phyloP scores from a whole-genome alignment of 1,140 invertebrate genomes.

The Periplaneta americana region DNA sequence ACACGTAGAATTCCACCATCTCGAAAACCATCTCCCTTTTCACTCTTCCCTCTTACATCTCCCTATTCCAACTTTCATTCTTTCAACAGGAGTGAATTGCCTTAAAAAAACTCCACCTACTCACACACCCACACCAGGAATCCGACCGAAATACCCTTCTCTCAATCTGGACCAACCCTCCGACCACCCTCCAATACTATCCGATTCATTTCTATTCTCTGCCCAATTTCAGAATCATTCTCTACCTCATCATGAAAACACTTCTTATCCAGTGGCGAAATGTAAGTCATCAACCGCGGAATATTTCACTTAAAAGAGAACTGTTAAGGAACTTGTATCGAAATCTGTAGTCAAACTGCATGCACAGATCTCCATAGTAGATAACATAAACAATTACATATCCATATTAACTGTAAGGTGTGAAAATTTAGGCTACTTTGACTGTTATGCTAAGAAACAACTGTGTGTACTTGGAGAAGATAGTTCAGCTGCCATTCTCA shows the following conservation, averaged over 20 bases:
- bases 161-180: not conserved
- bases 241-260: not conserved
- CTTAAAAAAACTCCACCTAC: not conserved
- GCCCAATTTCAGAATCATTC: not conserved
- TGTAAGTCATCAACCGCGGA: too few relatives aligned
- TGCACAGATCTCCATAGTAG: too few relatives aligned
- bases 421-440: too few relatives aligned
- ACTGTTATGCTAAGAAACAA: too few relatives aligned
- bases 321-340: too few relatives aligned
- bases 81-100: not conserved
- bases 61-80: not conserved
- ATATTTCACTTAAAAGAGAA: too few relatives aligned
- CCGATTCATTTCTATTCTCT: not conserved
- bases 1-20: not conserved
- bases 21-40: not conserved
- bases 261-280: not conserved
- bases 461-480: too few relatives aligned
- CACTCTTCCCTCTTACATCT: not conserved
- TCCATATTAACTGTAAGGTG: too few relatives aligned
- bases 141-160: not conserved
- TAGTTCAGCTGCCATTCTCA: too few relatives aligned
- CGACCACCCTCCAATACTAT: not conserved
- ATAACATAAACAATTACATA: too few relatives aligned
- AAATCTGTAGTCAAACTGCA: too few relatives aligned
- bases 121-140: not conserved